These are phyloP conservation scores for Xanthia icteritia DNA, from an alignment of 2,888 invertebrate species.

Conservation along the genomic window DNA sequence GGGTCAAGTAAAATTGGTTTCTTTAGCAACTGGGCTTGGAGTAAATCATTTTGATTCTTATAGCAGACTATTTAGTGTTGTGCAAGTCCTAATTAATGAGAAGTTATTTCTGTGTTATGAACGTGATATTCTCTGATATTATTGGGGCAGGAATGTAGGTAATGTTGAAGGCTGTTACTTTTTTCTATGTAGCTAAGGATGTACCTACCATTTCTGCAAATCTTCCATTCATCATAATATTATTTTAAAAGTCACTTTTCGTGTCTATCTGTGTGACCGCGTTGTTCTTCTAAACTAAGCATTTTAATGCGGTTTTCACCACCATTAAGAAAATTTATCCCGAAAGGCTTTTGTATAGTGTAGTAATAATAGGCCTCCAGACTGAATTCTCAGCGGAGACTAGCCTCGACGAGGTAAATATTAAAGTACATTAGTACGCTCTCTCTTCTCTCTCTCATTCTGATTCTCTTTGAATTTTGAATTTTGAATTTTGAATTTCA, in stretches of 20 bases:
- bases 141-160: constrained; percentile 8
- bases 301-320: neutral
- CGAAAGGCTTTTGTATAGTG: neutral
- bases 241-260: neutral
- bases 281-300: neutral
- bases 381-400: neutral
- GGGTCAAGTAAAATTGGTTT: constrained; percentile 35
- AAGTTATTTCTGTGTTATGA: constrained; percentile 38
- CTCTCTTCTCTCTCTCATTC: too few species aligned
- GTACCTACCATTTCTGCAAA: neutral
- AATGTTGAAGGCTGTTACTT: neutral
- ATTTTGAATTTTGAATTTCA: too few species aligned
- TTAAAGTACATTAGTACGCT: too few species aligned
- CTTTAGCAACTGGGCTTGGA: constrained; percentile 22
- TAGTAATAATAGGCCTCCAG: neutral
- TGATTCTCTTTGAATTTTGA: too few species aligned
- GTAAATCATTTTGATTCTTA: constrained; percentile 59
- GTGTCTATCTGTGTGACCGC: neutral
- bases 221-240: neutral
- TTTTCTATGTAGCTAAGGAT: neutral
- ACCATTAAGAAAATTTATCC: neutral
- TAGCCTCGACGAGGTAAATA: too few species aligned
- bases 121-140: constrained; percentile 28
- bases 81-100: constrained; percentile 34
- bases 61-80: constrained; percentile 50